A percentile compares a stretch with the other conserved stretches of the same genome.
Evolutionary conservation across 1,140 invertebrate genomes (phyloP).

Genomic region (Branchinecta lynchi): DNA sequence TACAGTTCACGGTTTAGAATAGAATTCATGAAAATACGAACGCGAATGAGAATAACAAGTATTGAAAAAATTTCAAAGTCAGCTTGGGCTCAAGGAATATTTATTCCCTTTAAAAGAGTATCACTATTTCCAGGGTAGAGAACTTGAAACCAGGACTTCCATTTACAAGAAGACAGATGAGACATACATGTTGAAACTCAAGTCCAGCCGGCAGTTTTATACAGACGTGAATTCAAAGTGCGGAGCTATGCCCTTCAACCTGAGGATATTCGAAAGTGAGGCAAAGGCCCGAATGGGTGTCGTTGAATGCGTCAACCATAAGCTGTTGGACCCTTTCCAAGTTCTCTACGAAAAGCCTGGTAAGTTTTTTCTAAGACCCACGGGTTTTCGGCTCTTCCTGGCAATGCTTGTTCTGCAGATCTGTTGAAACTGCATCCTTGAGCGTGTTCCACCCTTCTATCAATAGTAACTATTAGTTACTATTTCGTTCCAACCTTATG

Average conservation of each 20-base stretch:
- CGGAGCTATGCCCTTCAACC: conserved; percentile 82
- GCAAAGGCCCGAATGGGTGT: conserved; percentile 94
- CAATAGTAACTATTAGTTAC: no score
- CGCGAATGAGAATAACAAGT: no score
- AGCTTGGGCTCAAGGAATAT: no score
- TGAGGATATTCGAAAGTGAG: conserved; percentile 85
- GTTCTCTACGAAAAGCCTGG: conserved; percentile 49
- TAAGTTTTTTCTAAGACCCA: conserved; percentile 23
- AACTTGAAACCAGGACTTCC: conserved; percentile 83
- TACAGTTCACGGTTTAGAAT: no score
- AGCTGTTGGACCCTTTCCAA: conserved; percentile 93
- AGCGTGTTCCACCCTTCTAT: no score
- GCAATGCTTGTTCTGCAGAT: no score
- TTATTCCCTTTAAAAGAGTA: no score
- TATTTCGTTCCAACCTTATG: no score
- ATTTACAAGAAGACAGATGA: conserved; percentile 98
- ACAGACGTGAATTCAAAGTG: conserved; percentile 73
- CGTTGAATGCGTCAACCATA: conserved; percentile 94
- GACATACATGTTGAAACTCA: conserved; percentile 90
- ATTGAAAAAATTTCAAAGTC: no score
- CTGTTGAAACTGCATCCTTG: no score
- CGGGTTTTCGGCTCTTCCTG: no score
- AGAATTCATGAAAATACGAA: no score
- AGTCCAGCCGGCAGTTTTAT: conserved; percentile 87
- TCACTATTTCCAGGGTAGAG: conserved; percentile 46